These are phyloP conservation scores for Palaemon carinicauda DNA, from an alignment of 1,140 invertebrate species.

Conservation along the genomic window DNA sequence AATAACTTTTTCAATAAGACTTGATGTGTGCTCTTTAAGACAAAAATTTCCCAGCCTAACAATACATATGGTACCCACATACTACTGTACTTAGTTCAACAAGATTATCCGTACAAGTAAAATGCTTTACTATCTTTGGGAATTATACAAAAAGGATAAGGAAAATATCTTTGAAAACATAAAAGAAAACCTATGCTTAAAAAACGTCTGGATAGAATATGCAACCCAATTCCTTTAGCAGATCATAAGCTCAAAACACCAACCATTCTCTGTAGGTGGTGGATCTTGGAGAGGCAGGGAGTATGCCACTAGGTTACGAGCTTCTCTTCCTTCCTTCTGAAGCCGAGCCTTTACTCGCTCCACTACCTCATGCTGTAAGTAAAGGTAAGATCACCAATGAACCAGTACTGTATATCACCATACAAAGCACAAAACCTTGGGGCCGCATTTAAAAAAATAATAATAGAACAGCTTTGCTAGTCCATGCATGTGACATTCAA, in stretches of 20 bases:
- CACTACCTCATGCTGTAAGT: constrained; percentile 42
- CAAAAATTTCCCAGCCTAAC: too few relatives aligned
- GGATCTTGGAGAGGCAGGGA: constrained; percentile 37
- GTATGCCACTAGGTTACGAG: constrained; percentile 48
- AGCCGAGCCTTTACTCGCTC: constrained; percentile 48
- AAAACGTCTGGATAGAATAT: too few relatives aligned
- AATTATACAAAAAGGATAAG: neutral
- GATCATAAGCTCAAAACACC: neutral
- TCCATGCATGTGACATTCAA: too few relatives aligned
- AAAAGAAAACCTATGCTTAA: neutral
- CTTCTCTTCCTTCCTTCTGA: constrained; percentile 44
- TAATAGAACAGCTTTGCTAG: too few relatives aligned
- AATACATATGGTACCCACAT: too few relatives aligned
- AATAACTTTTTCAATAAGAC: too few relatives aligned
- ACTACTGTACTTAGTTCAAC: too few relatives aligned
- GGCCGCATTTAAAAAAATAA: neutral
- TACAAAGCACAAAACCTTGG: neutral
- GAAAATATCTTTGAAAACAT: too few relatives aligned
- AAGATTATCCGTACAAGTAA: neutral
- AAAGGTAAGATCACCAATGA: neutral
- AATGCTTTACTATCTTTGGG: neutral
- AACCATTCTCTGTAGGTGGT: constrained; percentile 25
- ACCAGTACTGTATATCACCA: neutral
- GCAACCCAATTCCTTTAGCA: too few relatives aligned
- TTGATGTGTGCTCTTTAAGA: too few relatives aligned